phyloP scores from a whole-genome alignment of 2,888 invertebrate species.

The Agrochola circellaris region DNA sequence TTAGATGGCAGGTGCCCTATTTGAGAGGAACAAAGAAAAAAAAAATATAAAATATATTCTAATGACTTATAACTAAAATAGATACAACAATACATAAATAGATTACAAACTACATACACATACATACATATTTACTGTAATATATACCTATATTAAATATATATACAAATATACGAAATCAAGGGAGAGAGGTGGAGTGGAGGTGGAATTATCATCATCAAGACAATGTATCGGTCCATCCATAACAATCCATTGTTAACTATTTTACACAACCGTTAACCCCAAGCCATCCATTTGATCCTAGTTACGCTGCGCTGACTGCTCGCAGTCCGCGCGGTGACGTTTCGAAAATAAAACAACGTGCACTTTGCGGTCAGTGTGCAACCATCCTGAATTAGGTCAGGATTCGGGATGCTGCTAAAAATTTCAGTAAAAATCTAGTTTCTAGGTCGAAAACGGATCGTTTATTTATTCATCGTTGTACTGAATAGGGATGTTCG shows the following conservation, averaged over 20 bases:
- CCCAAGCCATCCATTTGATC: conserved; percentile 22
- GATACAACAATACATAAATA: no score
- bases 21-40: no score
- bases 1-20: no score
- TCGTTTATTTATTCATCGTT: neutral
- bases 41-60: no score
- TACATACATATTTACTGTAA: no score
- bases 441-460: conserved; percentile 6
- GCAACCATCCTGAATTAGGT: conserved; percentile 13
- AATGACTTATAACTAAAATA: no score
- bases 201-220: neutral
- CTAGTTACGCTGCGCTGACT: conserved; percentile 30
- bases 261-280: conserved; percentile 11
- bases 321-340: conserved; percentile 2
- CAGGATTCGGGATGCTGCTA: conserved; percentile 12
- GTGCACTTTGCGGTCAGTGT: conserved; percentile 24
- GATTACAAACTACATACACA: no score
- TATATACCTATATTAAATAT: no score
- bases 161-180: no score
- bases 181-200: no score
- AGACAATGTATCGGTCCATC: neutral
- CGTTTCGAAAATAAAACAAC: conserved; percentile 40
- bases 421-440: neutral
- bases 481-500: no score
- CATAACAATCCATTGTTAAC: no score